Evolutionary conservation across 2,888 invertebrate species (phyloP).

Genomic region (Meganola albula): DNA sequence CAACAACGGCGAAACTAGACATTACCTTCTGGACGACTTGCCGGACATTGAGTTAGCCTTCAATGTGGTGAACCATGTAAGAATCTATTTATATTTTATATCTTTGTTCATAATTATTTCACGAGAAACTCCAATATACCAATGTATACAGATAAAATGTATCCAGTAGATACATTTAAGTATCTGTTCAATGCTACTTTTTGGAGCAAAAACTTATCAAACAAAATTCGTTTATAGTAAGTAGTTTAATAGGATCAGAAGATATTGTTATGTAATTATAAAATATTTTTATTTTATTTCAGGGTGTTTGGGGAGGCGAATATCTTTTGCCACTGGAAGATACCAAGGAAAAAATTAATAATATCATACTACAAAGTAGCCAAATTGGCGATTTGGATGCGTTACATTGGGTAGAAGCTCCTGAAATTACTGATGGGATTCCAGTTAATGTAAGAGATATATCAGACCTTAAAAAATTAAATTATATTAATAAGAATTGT

Average conservation of each 20-base stretch:
- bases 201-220: no score
- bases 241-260: no score
- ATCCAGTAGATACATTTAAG: no score
- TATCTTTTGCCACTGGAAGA: slow-evolving; percentile 27
- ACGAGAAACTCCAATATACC: no score
- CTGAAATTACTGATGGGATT: slow-evolving; percentile 9
- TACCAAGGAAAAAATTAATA: slow-evolving; percentile 10
- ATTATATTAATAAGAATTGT: background rate
- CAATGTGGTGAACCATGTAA: slow-evolving; percentile 37
- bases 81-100: slow-evolving; percentile 9
- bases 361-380: slow-evolving; percentile 25
- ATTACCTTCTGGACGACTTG: slow-evolving; percentile 31
- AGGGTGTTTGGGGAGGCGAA: slow-evolving; percentile 35
- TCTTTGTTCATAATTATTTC: no score
- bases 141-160: no score
- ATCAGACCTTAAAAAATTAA: background rate
- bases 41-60: slow-evolving; percentile 37
- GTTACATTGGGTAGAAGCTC: slow-evolving; percentile 15
- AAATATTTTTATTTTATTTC: no score
- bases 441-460: slow-evolving; percentile 14
- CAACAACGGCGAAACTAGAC: slow-evolving; percentile 30
- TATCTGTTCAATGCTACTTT: no score
- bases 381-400: slow-evolving; percentile 15
- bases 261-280: no score
- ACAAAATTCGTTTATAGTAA: no score